Percentiles rank a stretch among this genome's conserved stretches.
Evolutionary conservation across 1,140 invertebrate species (phyloP).

Genomic region (Megalonaias nervosa): DNA sequence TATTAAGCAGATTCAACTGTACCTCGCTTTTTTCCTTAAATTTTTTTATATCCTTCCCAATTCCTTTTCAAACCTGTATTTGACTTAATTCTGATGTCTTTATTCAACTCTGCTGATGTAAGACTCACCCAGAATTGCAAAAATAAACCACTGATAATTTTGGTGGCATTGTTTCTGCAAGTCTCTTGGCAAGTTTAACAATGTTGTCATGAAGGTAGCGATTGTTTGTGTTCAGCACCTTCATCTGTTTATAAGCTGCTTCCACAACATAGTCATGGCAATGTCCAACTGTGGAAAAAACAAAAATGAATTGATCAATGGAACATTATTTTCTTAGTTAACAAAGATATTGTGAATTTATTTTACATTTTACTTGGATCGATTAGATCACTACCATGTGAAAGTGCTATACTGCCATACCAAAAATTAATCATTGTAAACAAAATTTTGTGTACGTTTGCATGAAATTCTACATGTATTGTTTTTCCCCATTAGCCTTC

Average conservation of each 20-base stretch:
- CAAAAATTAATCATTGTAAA: neutral
- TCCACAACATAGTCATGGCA: slow-evolving; percentile 95
- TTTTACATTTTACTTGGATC: neutral
- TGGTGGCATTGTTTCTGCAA: slow-evolving; percentile 83
- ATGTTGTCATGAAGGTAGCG: slow-evolving; percentile 97
- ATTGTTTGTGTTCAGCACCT: slow-evolving; percentile 91
- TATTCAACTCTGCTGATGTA: neutral
- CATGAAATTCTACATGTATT: too few relatives aligned
- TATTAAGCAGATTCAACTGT: too few relatives aligned
- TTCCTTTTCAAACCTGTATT: neutral
- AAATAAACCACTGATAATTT: slow-evolving; percentile 92
- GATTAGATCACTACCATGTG: neutral
- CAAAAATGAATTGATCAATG: neutral
- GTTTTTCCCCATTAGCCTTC: too few relatives aligned
- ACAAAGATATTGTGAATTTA: neutral
- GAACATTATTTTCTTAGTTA: neutral
- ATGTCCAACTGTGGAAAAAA: slow-evolving; percentile 88
- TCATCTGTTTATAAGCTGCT: slow-evolving; percentile 93
- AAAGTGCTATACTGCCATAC: neutral
- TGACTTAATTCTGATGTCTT: neutral
- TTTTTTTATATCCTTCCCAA: too few relatives aligned
- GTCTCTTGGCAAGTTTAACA: slow-evolving; percentile 89
- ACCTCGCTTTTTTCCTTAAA: too few relatives aligned
- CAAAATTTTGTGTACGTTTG: neutral
- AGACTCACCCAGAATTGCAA: slow-evolving; percentile 88